Evolutionary conservation across 2,888 invertebrate genomes (phyloP).

Genomic region (Oscheius myriophilus): DNA sequence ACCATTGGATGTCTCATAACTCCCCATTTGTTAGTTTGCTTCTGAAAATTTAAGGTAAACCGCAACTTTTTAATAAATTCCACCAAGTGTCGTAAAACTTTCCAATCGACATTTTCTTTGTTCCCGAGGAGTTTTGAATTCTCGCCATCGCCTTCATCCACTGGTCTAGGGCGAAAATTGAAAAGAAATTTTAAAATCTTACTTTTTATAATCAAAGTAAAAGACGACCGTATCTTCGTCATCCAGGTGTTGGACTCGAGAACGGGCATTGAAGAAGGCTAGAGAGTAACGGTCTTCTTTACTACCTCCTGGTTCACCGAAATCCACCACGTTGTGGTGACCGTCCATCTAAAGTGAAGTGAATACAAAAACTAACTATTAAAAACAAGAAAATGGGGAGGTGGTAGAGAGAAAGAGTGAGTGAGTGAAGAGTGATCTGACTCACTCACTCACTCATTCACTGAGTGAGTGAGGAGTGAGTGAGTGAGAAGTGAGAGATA

Average conservation of each 20-base stretch:
- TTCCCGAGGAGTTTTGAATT: background rate
- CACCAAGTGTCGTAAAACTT: conserved; percentile 20
- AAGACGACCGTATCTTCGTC: conserved; percentile 57
- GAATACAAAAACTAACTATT: too few relatives aligned
- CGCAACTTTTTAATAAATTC: background rate
- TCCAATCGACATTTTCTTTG: conserved; percentile 21
- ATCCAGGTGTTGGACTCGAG: conserved; percentile 45
- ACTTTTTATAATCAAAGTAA: conserved; percentile 48
- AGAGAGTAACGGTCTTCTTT: conserved; percentile 39
- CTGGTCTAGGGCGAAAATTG: conserved; percentile 2
- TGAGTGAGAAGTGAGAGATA: too few relatives aligned
- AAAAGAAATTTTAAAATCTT: conserved; percentile 10
- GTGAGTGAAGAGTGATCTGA: too few relatives aligned
- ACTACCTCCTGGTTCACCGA: conserved; percentile 9
- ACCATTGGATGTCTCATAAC: conserved; percentile 66
- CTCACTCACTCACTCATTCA: too few relatives aligned
- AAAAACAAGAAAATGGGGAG: too few relatives aligned
- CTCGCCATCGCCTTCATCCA: conserved; percentile 8
- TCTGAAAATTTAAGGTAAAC: background rate
- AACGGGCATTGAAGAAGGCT: conserved; percentile 52
- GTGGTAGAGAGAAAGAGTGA: too few relatives aligned
- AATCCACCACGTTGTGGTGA: conserved; percentile 7
- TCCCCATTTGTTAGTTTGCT: conserved; percentile 56
- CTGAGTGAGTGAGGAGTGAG: too few relatives aligned
- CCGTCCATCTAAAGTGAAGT: too few relatives aligned